Percentiles rank a stretch among this genome's conserved stretches.
Evolutionary conservation across 2,797 vertebrate genomes (phyloP).

Genomic region (Alauda arvensis): DNA sequence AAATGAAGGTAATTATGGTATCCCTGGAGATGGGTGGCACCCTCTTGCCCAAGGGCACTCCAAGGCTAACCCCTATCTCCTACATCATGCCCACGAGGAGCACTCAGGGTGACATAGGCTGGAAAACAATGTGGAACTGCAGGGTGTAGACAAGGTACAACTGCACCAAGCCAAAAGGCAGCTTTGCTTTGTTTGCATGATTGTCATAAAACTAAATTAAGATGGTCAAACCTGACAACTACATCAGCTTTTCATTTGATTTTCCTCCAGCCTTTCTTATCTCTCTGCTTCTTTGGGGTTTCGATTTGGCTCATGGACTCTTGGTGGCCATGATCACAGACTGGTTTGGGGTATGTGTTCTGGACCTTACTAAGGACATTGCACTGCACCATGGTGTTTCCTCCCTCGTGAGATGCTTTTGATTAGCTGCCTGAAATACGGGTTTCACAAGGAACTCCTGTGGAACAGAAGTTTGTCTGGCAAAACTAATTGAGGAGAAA

Average conservation of each 20-base stretch:
- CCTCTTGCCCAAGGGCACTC: background rate
- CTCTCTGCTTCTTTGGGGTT: background rate
- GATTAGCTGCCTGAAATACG: conserved; percentile 46
- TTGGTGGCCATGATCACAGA: background rate
- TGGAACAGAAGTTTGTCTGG: conserved; percentile 7
- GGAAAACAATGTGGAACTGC: background rate
- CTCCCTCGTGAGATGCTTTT: conserved; percentile 3
- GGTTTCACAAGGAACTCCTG: conserved; percentile 34
- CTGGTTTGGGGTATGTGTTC: background rate
- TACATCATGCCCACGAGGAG: background rate
- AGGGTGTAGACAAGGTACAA: background rate
- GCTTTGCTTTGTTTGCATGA: background rate
- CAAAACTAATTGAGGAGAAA: conserved; percentile 43
- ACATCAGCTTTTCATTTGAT: background rate
- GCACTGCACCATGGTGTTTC: background rate
- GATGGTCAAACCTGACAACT: background rate
- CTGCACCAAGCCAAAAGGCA: background rate
- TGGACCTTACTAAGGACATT: background rate
- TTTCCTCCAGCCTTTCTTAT: background rate
- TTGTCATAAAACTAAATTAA: background rate
- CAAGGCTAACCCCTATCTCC: background rate
- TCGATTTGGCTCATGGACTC: background rate
- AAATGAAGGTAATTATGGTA: background rate
- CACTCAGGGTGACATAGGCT: background rate
- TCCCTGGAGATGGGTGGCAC: background rate